Conservation (phyloP, 2,888 invertebrate genomes). For the Cheilosia soror region DNA sequence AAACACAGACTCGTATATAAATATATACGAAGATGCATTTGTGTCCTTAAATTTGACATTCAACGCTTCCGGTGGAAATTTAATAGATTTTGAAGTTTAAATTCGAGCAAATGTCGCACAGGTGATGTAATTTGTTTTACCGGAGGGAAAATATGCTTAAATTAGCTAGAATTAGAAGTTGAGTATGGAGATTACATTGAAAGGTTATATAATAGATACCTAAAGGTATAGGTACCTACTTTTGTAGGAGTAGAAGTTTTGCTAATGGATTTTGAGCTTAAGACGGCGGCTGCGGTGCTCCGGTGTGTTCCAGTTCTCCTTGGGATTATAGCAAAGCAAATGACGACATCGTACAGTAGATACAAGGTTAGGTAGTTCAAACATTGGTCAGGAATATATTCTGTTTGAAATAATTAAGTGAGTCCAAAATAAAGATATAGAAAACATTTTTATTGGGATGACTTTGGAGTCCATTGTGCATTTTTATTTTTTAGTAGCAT, state of each 20-base stretch:
- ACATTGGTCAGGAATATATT: too few species aligned
- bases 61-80: slow-evolving; percentile 33
- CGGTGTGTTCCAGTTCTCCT: neutral
- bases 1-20: slow-evolving; percentile 26
- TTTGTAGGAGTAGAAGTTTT: neutral
- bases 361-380: too few species aligned
- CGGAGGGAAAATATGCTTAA: slow-evolving; percentile 17
- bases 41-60: slow-evolving; percentile 44
- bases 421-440: too few species aligned
- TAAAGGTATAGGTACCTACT: too few species aligned
- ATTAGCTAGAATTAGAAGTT: slow-evolving; percentile 11
- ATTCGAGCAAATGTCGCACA: slow-evolving; percentile 44
- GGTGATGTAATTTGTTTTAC: slow-evolving; percentile 47
- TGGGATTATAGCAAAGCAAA: neutral
- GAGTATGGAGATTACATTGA: slow-evolving; percentile 2
- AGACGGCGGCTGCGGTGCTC: neutral
- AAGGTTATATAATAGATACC: neutral
- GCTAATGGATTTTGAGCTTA: neutral
- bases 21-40: slow-evolving; percentile 22
- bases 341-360: neutral
- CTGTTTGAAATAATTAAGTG: too few species aligned
- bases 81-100: slow-evolving; percentile 56
- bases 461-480: too few species aligned
- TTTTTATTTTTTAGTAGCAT: too few species aligned
- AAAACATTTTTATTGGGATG: too few species aligned